These are phyloP conservation scores for Urosaurus nigricauda DNA, from an alignment of 2,797 vertebrate species.

Conservation along the genomic window DNA sequence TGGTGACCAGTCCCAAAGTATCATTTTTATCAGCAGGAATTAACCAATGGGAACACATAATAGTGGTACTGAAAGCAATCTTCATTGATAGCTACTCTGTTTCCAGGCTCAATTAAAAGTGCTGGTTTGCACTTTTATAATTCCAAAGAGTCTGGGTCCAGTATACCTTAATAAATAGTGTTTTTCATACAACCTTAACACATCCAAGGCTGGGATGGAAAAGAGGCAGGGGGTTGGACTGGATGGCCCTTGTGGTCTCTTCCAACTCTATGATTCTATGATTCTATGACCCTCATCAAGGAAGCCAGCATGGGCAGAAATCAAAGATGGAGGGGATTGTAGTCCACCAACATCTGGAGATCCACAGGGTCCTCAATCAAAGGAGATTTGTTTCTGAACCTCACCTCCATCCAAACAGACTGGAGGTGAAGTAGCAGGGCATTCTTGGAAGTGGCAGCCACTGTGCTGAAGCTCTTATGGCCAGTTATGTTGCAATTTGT, in stretches of 20 bases:
- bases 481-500: no score
- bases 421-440: not conserved
- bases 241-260: no score
- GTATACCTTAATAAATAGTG: not conserved
- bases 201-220: not conserved
- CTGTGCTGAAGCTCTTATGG: not conserved
- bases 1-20: no score
- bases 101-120: not conserved
- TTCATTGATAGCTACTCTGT: not conserved
- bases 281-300: no score
- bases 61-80: not conserved
- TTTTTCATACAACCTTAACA: not conserved
- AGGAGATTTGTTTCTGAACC: not conserved
- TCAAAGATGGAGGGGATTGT: not conserved
- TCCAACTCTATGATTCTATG: no score
- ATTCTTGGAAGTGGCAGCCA: not conserved
- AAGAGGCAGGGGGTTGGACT: not conserved
- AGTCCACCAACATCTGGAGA: not conserved
- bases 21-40: constrained; percentile 2
- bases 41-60: not conserved
- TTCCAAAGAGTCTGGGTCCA: not conserved
- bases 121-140: not conserved
- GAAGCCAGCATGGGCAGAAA: not conserved
- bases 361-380: not conserved
- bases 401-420: not conserved